Evolutionary conservation across 2,113 vertebrate genomes (phyloP), one percentile per base, ranked within the genome.

Genomic region (Corythornis cristatus): DNA sequence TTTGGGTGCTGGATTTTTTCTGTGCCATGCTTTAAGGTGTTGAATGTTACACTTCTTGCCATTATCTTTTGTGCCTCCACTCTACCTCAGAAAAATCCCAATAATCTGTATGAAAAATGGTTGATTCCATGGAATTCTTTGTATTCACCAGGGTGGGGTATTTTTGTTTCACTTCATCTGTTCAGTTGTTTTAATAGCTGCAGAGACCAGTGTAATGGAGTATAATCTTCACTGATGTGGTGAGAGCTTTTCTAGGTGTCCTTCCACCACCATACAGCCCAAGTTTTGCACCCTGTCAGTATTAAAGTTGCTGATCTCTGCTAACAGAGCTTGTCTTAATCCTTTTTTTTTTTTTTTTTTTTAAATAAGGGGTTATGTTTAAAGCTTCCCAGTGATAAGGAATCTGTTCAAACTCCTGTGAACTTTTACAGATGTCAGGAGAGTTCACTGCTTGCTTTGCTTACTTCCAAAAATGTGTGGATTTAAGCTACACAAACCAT

Each of bases 401-500:
- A 93, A 91, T 94, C 84, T 89, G 60, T 35, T 82, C 75, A 88
- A 80, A 71, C 56, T 95, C 89, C 67, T 85, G 71, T 93, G 93
- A 96, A 94, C 94, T 94, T 85, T 65, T 48, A 76, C 64, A 67
- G n/a, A 93, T 86, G 87, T 91, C 64, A 86, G 66, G 74, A 83
- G 85, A 92, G 82, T 94, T 96, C 84, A 91, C 72, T 94, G 91
- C n/a, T 60, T 83, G 88, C 81, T 95, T 93, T 94, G 89, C 96
- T 96, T 94, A 85, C 60, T 95, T 93, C 91, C 43, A 83, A 73
- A 90, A 83, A 65, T 85, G 76, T 29, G 67, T 71, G 72, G 89
- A 88, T 93, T 90, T 91, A 89, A 94, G 78, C 93, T 93, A 67
- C 4, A 76, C 87, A 94, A 91, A 89, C 75, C 83, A 11, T 56